phyloP scores from a whole-genome alignment of 2,888 invertebrate species.

The Amaurobius ferox region DNA sequence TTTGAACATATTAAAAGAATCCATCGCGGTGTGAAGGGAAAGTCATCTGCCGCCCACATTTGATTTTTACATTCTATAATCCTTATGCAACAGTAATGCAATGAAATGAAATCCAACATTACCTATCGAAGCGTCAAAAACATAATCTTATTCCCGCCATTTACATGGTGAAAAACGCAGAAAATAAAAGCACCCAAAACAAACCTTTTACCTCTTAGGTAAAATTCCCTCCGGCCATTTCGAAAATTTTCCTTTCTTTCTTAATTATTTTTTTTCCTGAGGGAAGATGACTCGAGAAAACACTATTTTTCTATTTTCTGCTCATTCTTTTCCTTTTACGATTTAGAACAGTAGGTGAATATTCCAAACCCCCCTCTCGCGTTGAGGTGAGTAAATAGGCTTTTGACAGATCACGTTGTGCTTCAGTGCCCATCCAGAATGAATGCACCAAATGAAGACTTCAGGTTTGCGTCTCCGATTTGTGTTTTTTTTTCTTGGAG shows the following conservation, averaged over 20 bases:
- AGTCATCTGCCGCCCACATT: too few relatives aligned
- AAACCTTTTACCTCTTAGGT: neutral
- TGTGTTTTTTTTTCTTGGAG: neutral
- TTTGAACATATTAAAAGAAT: too few relatives aligned
- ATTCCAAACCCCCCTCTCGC: slow-evolving; percentile 14
- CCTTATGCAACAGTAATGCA: too few relatives aligned
- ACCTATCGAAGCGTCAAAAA: too few relatives aligned
- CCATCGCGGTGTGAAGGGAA: too few relatives aligned
- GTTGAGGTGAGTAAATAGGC: slow-evolving; percentile 41
- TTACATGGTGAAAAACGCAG: too few relatives aligned
- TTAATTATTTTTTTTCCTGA: slow-evolving; percentile 4
- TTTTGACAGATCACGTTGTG: slow-evolving; percentile 66
- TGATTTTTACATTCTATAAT: too few relatives aligned
- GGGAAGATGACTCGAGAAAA: slow-evolving; percentile 20
- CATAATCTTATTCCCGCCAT: too few relatives aligned
- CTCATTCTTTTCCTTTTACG: slow-evolving; percentile 12
- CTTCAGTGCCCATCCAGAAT: slow-evolving; percentile 49
- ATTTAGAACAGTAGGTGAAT: slow-evolving; percentile 52
- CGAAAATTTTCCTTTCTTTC: slow-evolving; percentile 5
- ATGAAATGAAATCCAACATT: too few relatives aligned
- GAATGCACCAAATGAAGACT: slow-evolving; percentile 21
- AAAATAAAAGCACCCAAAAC: too few relatives aligned
- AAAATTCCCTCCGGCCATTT: neutral
- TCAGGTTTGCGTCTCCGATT: neutral
- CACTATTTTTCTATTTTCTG: slow-evolving; percentile 14